Percentiles rank a stretch among this genome's conserved stretches.
Conservation (phyloP, 2,888 invertebrate species). For the Argyra leucocephala region DNA sequence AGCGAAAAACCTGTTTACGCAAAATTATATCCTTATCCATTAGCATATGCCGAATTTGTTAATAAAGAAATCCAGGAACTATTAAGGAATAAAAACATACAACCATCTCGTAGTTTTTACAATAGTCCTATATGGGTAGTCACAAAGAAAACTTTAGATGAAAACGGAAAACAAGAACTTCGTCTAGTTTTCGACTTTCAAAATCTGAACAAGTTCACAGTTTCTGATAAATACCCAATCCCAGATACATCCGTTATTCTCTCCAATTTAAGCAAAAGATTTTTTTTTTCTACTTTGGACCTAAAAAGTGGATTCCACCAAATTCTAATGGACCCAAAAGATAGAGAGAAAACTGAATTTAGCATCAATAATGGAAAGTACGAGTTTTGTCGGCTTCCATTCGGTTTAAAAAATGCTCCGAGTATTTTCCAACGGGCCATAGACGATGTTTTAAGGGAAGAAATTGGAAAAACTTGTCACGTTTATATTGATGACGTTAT, state of each 20-base stretch:
- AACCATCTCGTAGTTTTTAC: background rate
- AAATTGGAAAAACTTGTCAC: background rate
- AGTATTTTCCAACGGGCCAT: conserved; percentile 12
- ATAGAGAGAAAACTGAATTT: conserved; percentile 17
- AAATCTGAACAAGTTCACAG: background rate
- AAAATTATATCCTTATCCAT: too few species aligned
- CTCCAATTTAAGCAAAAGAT: background rate
- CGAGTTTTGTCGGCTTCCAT: conserved; percentile 14
- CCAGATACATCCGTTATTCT: background rate
- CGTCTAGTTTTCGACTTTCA: background rate
- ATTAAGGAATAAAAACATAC: background rate
- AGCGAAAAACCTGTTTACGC: too few species aligned
- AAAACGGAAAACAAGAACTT: too few species aligned
- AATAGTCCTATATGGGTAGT: background rate
- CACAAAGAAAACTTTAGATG: background rate
- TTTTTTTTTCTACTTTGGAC: background rate
- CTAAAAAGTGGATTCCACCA: conserved; percentile 12
- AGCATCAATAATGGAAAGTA: conserved; percentile 17
- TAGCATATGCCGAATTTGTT: too few species aligned
- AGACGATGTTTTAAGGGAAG: conserved; percentile 7
- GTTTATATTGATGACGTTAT: background rate
- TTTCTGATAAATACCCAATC: background rate
- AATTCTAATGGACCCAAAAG: conserved; percentile 13
- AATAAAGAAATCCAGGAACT: background rate
- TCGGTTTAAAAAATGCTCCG: conserved; percentile 17